phyloP scores from a whole-genome alignment of 2,888 invertebrate species.

The Tetragnatha montana region DNA sequence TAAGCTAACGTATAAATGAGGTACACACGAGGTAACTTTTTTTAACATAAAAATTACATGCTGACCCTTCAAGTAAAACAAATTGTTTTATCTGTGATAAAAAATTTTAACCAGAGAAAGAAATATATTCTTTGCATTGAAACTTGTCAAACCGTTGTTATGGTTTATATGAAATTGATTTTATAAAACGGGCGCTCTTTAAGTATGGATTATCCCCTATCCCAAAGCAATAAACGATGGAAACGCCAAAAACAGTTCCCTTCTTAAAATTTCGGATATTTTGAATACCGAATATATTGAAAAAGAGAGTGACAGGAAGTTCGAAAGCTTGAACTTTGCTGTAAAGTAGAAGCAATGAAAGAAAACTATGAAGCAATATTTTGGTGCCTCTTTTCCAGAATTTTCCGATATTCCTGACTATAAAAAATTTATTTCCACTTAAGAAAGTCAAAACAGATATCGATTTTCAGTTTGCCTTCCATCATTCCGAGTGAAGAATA shows the following conservation, averaged over 20 bases:
- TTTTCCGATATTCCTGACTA: slow-evolving; percentile 69
- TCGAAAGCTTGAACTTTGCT: slow-evolving; percentile 50
- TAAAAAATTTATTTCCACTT: slow-evolving; percentile 69
- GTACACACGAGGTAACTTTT: no score
- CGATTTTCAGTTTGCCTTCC: slow-evolving; percentile 55
- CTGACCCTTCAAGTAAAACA: no score
- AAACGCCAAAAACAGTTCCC: background rate
- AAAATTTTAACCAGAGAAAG: no score
- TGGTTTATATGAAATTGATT: no score
- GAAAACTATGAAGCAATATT: slow-evolving; percentile 68
- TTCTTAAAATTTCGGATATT: slow-evolving; percentile 41
- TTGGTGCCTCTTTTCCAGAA: slow-evolving; percentile 34
- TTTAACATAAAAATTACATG: no score
- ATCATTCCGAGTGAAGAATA: slow-evolving; percentile 54
- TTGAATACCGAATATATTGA: slow-evolving; percentile 43
- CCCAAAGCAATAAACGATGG: background rate
- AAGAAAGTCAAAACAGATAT: slow-evolving; percentile 70
- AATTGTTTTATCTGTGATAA: no score
- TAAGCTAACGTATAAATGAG: no score
- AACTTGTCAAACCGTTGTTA: no score
- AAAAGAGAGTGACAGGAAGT: slow-evolving; percentile 36
- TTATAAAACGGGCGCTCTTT: no score
- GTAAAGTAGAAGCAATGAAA: slow-evolving; percentile 37
- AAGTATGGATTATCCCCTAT: no score
- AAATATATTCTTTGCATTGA: no score